phyloP scores from a whole-genome alignment of 2,113 vertebrate genomes.

The Trichechus manatus region DNA sequence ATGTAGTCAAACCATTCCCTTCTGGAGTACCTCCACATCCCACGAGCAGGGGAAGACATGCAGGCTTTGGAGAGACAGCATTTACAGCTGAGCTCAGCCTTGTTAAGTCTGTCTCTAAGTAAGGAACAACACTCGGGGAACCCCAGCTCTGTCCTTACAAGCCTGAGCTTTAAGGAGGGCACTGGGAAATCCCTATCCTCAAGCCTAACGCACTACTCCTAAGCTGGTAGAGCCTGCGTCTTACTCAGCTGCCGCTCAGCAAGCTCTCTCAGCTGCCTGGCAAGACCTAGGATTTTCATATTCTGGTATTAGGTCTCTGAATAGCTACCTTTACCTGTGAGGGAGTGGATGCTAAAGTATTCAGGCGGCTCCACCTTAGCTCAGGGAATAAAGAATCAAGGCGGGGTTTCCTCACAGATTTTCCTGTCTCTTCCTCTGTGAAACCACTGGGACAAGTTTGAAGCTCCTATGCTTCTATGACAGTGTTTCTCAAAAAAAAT shows the following conservation, averaged over 20 bases:
- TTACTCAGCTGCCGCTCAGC: not conserved
- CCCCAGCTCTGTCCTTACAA: not conserved
- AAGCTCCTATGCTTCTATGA: not conserved
- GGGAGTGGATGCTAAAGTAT: not conserved
- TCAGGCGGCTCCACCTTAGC: not conserved
- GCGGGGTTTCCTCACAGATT: not conserved
- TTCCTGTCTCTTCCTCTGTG: not conserved
- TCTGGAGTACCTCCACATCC: not conserved
- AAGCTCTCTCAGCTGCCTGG: not conserved
- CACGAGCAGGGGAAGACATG: not conserved
- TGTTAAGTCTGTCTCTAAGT: not conserved
- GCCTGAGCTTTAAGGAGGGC: not conserved
- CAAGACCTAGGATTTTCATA: not conserved
- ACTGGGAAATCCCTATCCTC: constrained; percentile 21
- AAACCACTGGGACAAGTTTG: not conserved
- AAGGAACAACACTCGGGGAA: not conserved
- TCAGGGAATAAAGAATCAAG: not conserved
- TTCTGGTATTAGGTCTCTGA: not conserved
- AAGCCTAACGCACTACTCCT: not conserved
- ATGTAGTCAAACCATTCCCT: not conserved
- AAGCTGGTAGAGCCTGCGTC: not conserved
- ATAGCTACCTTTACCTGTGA: not conserved
- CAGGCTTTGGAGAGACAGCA: not conserved
- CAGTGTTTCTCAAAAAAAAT: not conserved
- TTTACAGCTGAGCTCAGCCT: not conserved